Evolutionary conservation across 2,888 invertebrate species (phyloP).

Genomic region (Apoderus coryli): DNA sequence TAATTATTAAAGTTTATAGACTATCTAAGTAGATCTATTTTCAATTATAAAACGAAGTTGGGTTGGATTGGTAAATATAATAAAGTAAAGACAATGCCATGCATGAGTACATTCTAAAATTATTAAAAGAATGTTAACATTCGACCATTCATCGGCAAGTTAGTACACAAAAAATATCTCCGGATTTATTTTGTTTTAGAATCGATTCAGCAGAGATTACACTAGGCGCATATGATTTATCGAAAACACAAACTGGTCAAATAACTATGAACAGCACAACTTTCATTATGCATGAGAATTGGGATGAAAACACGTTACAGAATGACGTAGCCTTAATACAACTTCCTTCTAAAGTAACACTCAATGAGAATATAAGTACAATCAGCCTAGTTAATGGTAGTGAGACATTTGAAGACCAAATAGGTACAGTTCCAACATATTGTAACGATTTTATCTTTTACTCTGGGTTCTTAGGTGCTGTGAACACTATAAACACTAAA

Average conservation of each 20-base stretch:
- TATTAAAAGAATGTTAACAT: too few relatives aligned
- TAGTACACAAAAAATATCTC: neutral
- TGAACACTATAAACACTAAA: too few relatives aligned
- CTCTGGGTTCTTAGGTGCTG: too few relatives aligned
- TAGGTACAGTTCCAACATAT: too few relatives aligned
- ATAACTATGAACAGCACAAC: conserved; percentile 9
- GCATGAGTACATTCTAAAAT: neutral
- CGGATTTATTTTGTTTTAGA: conserved; percentile 8
- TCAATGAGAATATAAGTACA: conserved; percentile 12
- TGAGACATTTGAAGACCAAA: too few relatives aligned
- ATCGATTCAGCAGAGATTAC: conserved; percentile 9
- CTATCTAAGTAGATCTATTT: too few relatives aligned
- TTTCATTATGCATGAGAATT: conserved; percentile 15
- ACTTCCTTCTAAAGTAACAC: conserved; percentile 13
- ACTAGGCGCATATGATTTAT: conserved; percentile 11
- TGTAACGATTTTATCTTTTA: too few relatives aligned
- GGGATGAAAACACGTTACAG: conserved; percentile 9
- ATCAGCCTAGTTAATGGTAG: too few relatives aligned
- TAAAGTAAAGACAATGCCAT: neutral
- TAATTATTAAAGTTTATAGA: too few relatives aligned
- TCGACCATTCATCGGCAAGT: too few relatives aligned
- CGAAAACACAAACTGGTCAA: conserved; percentile 12
- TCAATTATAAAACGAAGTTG: too few relatives aligned
- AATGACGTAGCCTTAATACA: conserved; percentile 18
- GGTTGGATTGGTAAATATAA: neutral